Base-by-base conservation (phyloP, 2,113 vertebrate genomes). In the Eidolon helvum region DNA sequence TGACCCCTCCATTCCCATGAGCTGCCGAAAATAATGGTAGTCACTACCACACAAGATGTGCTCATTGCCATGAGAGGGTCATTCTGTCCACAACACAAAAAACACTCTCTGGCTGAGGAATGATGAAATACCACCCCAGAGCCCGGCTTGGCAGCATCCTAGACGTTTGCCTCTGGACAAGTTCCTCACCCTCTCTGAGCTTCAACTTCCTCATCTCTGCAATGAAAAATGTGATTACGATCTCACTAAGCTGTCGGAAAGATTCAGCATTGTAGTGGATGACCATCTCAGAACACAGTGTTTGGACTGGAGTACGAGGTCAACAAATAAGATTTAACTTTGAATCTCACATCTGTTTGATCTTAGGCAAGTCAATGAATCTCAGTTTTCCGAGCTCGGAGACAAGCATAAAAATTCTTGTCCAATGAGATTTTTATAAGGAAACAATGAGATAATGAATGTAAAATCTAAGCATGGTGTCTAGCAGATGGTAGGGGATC, bases 371-470 rank as follows among this genome's bases (percentile, higher is more conserved):
- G 80, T 95, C 91, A 92, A 63, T 94, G 87, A 95, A 87, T 93
- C 65, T 94, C 65, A 40, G n/a, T 94, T 97, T 91, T 90, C 66
- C 94, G 74, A 96, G 40, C 59, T 95, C 68, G 59, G 69, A 95
- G 57, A 82, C 14, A 95, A 90, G 48, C 66, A 68, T 95, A 95
- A 90, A 95, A 97, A 90, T 96, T 90, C 4, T 85, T 86, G 50
- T 87, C 6, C 30, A 94, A 65, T 71, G 53, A 92, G 61, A 65
- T 87, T 95, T 96, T 94, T 96, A 92, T 87, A 94, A 95, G 93
- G 45, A 95, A 97, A 94, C 63, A 95, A 96, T 95, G 85, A 92
- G 45, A 94, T 82, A 90, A 95, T 94, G 93, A 97, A 69, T 85
- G 53, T 87, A 90, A 96, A 97, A 97, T 95, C 91, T 28, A 85